phyloP scores from a whole-genome alignment of 2,888 invertebrate genomes.

The Stenotaenia linearis region DNA sequence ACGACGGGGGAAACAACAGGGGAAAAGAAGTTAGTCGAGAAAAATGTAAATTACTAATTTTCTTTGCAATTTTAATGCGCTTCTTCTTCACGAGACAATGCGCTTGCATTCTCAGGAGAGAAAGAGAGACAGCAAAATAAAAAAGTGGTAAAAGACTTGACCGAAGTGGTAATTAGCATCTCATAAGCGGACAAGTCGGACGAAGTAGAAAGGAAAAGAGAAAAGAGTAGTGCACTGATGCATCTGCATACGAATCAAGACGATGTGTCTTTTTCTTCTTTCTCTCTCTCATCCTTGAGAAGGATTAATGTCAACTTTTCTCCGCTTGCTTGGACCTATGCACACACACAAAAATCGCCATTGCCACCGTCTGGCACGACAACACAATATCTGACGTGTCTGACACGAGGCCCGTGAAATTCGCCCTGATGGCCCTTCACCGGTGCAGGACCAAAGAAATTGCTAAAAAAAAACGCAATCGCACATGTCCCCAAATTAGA shows the following conservation, averaged over 20 bases:
- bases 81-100: background rate
- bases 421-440: background rate
- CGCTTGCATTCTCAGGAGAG: background rate
- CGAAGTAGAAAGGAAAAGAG: background rate
- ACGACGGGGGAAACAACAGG: slow-evolving; percentile 3
- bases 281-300: background rate
- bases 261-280: background rate
- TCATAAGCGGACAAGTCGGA: background rate
- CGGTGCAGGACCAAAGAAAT: background rate
- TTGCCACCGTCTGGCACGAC: background rate
- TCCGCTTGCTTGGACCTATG: background rate
- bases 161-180: background rate
- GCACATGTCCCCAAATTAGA: background rate
- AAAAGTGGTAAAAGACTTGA: background rate
- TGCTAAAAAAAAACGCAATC: background rate
- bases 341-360: background rate
- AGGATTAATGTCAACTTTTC: background rate
- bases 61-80: background rate
- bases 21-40: background rate
- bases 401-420: background rate
- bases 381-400: background rate
- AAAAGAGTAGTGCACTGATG: background rate
- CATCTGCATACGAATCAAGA: background rate
- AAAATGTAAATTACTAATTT: background rate
- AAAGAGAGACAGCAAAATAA: background rate